Evolutionary conservation across 2,888 invertebrate genomes (phyloP).

Genomic region (Drosophila conformis): DNA sequence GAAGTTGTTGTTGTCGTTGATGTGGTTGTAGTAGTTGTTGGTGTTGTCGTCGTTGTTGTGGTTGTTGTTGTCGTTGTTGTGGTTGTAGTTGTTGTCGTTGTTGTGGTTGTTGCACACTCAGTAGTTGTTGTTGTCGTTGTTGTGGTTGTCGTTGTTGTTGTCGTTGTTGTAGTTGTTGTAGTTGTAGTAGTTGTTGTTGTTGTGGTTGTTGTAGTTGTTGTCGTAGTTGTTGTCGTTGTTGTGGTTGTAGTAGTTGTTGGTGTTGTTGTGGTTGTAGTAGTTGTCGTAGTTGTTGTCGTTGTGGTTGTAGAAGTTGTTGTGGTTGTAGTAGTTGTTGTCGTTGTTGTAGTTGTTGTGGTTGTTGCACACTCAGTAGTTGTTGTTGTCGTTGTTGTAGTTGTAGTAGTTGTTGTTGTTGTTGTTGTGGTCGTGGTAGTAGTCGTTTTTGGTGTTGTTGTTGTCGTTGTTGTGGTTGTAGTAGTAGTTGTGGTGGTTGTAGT

Average conservation of each 20-base stretch:
- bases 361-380: no score
- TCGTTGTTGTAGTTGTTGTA: neutral
- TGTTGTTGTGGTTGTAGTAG: accelerated
- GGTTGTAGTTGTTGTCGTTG: accelerated
- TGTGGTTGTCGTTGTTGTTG: no score
- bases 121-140: no score
- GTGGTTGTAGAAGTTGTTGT: no score
- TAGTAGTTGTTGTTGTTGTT: neutral
- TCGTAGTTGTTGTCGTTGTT: neutral
- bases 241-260: neutral
- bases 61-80: no score
- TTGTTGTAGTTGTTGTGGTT: neutral
- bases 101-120: no score
- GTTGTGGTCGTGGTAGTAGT: accelerated
- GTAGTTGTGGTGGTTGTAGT: accelerated
- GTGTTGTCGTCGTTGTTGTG: accelerated
- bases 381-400: neutral
- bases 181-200: neutral
- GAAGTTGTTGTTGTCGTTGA: neutral
- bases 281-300: accelerated
- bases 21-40: neutral
- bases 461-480: neutral
- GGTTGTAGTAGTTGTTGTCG: accelerated
- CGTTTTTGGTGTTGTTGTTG: accelerated
- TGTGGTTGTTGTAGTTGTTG: accelerated